A percentile compares a stretch with the other conserved stretches of the same genome.
Evolutionary conservation across 2,888 invertebrate species (phyloP).

Genomic region (Leptura quadrifasciata): DNA sequence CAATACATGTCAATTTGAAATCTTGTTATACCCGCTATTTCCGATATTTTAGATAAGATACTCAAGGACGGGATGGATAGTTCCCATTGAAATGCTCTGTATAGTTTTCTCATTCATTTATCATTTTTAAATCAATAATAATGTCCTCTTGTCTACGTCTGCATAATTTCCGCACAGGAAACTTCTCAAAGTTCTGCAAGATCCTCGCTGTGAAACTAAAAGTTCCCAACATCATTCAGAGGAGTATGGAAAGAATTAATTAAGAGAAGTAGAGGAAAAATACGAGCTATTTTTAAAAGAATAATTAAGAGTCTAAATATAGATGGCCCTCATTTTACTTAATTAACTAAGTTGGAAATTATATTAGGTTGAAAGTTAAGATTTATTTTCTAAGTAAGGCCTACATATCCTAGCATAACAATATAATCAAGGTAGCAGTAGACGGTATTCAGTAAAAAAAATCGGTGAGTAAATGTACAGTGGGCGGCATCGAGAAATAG

Average conservation of each 20-base stretch:
- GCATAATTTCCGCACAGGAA: neutral
- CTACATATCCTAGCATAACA: neutral
- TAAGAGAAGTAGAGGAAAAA: conserved; percentile 30
- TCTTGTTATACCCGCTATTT: no score
- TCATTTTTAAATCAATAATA: neutral
- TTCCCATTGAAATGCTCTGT: no score
- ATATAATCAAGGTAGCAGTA: neutral
- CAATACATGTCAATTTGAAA: no score
- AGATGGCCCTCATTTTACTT: conserved; percentile 19
- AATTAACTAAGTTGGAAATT: conserved; percentile 26
- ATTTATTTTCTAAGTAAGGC: neutral
- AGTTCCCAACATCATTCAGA: neutral
- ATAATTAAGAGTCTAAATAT: conserved; percentile 23
- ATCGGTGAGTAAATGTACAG: no score
- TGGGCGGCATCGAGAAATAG: no score
- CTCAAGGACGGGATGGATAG: no score
- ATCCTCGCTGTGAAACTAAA: neutral
- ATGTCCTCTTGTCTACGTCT: neutral
- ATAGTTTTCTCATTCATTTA: no score
- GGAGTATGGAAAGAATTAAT: conserved; percentile 18
- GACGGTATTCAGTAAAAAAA: neutral
- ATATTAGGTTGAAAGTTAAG: neutral
- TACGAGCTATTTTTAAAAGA: conserved; percentile 30
- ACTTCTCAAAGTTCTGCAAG: neutral
- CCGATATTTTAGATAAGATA: no score